Evolutionary conservation across 2,797 vertebrate species (phyloP).

Genomic region (Argya squamiceps): DNA sequence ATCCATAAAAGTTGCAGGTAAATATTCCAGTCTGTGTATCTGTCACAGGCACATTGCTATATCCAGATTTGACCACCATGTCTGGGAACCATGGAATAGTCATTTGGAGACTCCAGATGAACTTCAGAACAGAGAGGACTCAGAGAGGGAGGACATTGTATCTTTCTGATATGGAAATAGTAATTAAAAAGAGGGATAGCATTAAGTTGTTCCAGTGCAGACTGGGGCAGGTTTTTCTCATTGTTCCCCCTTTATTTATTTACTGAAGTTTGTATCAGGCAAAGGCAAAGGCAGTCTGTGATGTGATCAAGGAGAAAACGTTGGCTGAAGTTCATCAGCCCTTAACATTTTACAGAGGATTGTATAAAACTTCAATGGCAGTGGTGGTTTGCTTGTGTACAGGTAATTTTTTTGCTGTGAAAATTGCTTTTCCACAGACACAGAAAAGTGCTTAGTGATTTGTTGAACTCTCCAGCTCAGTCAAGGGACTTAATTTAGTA

Average conservation of each 20-base stretch:
- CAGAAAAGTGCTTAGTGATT: neutral
- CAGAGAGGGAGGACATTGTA: neutral
- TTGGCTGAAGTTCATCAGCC: neutral
- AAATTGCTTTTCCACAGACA: neutral
- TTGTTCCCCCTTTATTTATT: neutral
- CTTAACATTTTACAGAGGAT: neutral
- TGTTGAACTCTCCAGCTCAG: neutral
- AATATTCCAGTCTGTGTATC: neutral
- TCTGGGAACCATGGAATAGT: neutral
- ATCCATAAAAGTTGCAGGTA: neutral
- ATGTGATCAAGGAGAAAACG: neutral
- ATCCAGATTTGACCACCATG: neutral
- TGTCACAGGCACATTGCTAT: fast-evolving
- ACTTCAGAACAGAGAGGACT: neutral
- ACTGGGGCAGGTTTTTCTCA: neutral
- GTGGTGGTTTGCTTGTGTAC: neutral
- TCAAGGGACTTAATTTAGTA: conserved; percentile 60
- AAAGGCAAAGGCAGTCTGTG: neutral
- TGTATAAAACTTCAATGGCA: neutral
- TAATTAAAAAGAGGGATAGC: neutral
- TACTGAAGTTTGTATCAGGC: neutral
- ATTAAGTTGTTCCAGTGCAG: neutral
- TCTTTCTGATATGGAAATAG: neutral
- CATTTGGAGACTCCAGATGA: fast-evolving
- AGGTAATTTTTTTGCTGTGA: neutral